phyloP scores from a whole-genome alignment of 92 coral and sea anemone species.

The Zoanthus gigantus region DNA sequence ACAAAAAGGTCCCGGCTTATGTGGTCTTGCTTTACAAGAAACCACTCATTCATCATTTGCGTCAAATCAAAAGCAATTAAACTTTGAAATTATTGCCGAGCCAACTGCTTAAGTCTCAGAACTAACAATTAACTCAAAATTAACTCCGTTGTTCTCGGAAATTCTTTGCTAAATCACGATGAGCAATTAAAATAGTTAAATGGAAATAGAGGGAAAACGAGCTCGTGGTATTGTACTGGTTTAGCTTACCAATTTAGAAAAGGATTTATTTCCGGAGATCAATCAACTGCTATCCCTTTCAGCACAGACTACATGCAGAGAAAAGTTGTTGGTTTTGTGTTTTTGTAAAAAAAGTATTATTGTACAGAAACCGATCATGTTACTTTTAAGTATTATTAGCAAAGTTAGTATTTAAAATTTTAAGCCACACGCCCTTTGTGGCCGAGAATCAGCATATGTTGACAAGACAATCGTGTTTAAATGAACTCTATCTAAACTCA shows the following conservation, averaged over 20 bases:
- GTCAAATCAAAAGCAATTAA: constrained; percentile 25
- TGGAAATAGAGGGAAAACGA: background rate
- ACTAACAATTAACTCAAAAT: background rate
- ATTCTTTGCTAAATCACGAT: background rate
- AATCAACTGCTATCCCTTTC: background rate
- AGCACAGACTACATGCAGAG: background rate
- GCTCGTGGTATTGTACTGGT: background rate
- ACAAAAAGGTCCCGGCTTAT: constrained; percentile 1
- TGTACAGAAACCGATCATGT: background rate
- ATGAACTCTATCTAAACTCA: background rate
- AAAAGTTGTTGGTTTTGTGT: background rate
- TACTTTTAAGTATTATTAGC: too few relatives aligned
- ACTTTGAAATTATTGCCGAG: background rate
- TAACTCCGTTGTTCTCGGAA: background rate
- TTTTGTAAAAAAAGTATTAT: background rate
- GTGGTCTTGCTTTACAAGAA: constrained; percentile 14
- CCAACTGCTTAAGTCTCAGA: constrained; percentile 29
- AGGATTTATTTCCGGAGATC: constrained; percentile 1
- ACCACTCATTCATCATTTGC: background rate
- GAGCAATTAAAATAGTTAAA: background rate
- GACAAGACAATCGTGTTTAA: too few relatives aligned
- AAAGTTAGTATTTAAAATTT: too few relatives aligned
- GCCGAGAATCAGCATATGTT: too few relatives aligned
- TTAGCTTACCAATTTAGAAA: background rate
- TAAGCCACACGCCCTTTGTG: too few relatives aligned